Evolutionary conservation across 2,888 invertebrate species (phyloP).

Genomic region (Encarsia formosa): DNA sequence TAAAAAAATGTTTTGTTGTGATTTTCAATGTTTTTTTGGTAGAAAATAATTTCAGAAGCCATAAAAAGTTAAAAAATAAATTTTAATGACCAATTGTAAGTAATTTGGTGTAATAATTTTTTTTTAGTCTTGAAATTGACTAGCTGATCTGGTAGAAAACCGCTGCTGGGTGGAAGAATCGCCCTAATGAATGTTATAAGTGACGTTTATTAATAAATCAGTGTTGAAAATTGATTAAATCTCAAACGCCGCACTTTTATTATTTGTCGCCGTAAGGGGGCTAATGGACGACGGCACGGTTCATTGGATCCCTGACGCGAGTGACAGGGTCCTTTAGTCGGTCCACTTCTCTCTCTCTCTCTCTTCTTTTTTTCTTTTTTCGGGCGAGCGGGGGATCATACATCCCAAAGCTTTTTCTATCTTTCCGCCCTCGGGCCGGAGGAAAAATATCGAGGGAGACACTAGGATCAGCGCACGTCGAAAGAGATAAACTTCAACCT

Average conservation of each 20-base stretch:
- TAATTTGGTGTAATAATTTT: no score
- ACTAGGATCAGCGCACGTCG: conserved; percentile 34
- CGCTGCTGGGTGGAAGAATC: no score
- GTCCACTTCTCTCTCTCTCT: conserved; percentile 24
- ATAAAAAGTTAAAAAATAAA: no score
- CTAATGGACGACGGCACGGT: conserved; percentile 43
- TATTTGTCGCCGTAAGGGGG: conserved; percentile 38
- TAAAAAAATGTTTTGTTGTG: no score
- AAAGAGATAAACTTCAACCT: conserved; percentile 35
- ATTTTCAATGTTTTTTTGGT: no score
- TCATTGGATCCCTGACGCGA: conserved; percentile 47
- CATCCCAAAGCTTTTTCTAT: conserved; percentile 18
- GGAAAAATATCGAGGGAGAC: conserved; percentile 28
- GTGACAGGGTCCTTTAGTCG: conserved; percentile 42
- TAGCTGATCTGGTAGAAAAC: no score
- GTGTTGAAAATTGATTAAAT: conserved; percentile 30
- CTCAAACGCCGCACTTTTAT: conserved; percentile 52
- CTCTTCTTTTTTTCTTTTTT: conserved; percentile 6
- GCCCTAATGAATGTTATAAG: conserved; percentile 19
- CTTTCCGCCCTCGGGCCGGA: conserved; percentile 6
- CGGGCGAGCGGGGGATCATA: conserved; percentile 2
- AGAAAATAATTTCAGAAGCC: no score
- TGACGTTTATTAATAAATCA: conserved; percentile 36
- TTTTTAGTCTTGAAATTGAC: no score
- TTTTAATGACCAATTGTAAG: no score